Percentiles rank a stretch among this genome's conserved stretches.
phyloP scores from a whole-genome alignment of 2,113 vertebrate species.

The Dendropsophus ebraccatus region DNA sequence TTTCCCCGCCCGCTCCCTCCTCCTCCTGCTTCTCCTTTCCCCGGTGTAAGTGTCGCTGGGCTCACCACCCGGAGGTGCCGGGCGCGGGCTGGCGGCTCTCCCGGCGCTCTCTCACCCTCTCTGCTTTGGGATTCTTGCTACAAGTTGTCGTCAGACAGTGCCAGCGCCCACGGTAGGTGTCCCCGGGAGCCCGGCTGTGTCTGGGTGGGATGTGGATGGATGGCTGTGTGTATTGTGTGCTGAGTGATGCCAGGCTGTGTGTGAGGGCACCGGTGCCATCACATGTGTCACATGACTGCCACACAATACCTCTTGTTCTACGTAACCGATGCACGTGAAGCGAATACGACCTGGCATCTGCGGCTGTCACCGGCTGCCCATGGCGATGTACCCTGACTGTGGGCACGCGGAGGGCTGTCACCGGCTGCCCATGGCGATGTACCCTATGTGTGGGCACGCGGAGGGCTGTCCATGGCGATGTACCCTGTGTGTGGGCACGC shows the following conservation, averaged over 20 bases:
- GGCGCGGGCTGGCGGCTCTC: background rate
- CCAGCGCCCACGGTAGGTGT: background rate
- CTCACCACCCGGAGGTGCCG: background rate
- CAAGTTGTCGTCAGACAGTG: background rate
- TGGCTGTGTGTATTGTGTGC: background rate
- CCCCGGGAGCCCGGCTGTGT: background rate
- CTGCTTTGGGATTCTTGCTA: background rate
- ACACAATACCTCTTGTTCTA: background rate
- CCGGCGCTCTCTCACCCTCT: background rate
- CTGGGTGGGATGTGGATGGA: background rate
- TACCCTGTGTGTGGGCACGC: too few relatives aligned
- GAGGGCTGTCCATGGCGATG: too few relatives aligned
- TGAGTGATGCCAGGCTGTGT: background rate
- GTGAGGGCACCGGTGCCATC: background rate
- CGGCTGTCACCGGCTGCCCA: too few relatives aligned
- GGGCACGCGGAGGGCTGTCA: too few relatives aligned
- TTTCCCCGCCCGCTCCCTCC: constrained; percentile 19
- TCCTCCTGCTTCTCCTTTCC: background rate
- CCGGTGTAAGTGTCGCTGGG: background rate
- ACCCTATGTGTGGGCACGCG: too few relatives aligned
- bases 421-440: too few relatives aligned
- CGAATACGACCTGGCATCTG: too few relatives aligned
- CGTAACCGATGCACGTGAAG: too few relatives aligned
- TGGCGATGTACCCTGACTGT: too few relatives aligned
- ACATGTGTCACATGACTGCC: background rate